A percentile compares a stretch with the other conserved stretches of the same genome.
Evolutionary conservation across 1,140 invertebrate genomes (phyloP).

Genomic region (Carcinoscorpius rotundicauda): DNA sequence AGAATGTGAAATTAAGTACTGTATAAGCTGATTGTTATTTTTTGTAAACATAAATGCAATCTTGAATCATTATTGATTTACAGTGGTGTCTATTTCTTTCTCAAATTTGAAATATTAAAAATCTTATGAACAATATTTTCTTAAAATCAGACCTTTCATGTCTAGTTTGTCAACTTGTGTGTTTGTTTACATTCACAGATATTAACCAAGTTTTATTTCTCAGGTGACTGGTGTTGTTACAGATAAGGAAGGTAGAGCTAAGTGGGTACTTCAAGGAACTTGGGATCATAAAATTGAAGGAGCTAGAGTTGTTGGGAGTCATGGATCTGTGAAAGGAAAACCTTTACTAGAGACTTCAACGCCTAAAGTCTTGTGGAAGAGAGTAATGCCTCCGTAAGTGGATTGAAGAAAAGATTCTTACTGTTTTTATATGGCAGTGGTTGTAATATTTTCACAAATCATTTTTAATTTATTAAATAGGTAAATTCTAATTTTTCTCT

Average conservation of each 20-base stretch:
- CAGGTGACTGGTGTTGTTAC: constrained; percentile 57
- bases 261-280: constrained; percentile 76
- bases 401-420: background rate
- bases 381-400: constrained; percentile 51
- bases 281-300: constrained; percentile 95
- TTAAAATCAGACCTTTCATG: too few species aligned
- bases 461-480: too few species aligned
- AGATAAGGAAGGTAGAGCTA: constrained; percentile 44
- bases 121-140: too few species aligned
- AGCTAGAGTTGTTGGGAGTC: constrained; percentile 66
- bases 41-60: too few species aligned
- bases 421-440: constrained; percentile 7
- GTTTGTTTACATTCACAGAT: constrained; percentile 3
- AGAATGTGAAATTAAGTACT: too few species aligned
- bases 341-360: constrained; percentile 82
- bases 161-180: background rate
- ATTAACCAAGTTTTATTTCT: background rate
- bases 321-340: constrained; percentile 46
- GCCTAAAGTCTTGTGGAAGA: constrained; percentile 72
- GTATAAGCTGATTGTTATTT: too few species aligned
- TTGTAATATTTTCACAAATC: background rate
- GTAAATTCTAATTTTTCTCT: too few species aligned
- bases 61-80: too few species aligned
- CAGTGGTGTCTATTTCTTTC: too few species aligned
- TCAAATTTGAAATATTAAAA: too few species aligned